Conservation (phyloP, 2,888 invertebrate species). For the Stenoptilia bipunctidactyla region DNA sequence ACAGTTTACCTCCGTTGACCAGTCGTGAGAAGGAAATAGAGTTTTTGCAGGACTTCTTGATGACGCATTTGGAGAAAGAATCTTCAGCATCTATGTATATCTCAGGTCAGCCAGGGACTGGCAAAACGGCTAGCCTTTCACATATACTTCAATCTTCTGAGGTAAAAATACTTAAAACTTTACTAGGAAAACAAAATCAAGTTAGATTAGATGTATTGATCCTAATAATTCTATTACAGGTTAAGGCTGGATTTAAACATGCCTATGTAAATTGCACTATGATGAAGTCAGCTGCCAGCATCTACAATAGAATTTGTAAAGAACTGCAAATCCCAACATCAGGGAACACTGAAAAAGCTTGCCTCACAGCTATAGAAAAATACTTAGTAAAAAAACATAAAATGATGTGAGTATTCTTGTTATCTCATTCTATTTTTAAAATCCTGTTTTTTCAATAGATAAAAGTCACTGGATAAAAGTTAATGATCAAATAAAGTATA, state of each 20-base stretch:
- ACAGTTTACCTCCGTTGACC: constrained; percentile 52
- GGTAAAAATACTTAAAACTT: too few relatives aligned
- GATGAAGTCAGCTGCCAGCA: constrained; percentile 84
- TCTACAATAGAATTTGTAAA: constrained; percentile 82
- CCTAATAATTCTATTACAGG: constrained; percentile 45
- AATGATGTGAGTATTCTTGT: constrained; percentile 74
- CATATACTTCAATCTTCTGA: constrained; percentile 77
- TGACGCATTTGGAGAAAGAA: constrained; percentile 72
- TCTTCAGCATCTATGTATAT: constrained; percentile 90
- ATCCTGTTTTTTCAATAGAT: too few relatives aligned
- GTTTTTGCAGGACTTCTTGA: constrained; percentile 78
- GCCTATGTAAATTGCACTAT: constrained; percentile 91
- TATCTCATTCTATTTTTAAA: neutral
- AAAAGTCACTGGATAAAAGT: too few relatives aligned
- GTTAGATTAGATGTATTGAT: too few relatives aligned
- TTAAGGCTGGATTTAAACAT: constrained; percentile 65
- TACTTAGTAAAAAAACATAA: constrained; percentile 76
- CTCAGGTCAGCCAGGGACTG: constrained; percentile 97
- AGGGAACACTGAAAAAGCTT: constrained; percentile 76
- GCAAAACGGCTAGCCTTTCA: constrained; percentile 91
- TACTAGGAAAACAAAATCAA: too few relatives aligned
- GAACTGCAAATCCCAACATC: constrained; percentile 74
- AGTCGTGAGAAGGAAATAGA: constrained; percentile 86
- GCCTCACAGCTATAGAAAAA: constrained; percentile 76
- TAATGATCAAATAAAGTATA: too few relatives aligned